Evolutionary conservation across 2,113 vertebrate species (phyloP), one percentile per base, ranked within the genome.

Genomic region (Eulacestoma nigropectus): DNA sequence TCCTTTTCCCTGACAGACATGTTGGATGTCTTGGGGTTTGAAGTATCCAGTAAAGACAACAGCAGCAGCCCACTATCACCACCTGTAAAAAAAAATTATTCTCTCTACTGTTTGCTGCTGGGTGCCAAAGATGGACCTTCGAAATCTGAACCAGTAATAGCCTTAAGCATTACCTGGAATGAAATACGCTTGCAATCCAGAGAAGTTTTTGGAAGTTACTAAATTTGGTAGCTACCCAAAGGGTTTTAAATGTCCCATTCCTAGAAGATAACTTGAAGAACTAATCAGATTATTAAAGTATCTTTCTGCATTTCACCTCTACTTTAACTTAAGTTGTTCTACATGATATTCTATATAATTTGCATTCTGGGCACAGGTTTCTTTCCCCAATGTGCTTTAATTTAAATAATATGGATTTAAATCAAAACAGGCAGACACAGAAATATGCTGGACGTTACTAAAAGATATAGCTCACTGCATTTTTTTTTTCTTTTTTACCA

Each of bases 401-500:
- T 39, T 79, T 65, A 46, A 89, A 63, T 4, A 65, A 55, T 11
- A 79, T 6, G 42, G 23, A 55, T 70, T 91, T 69, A 83, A 82
- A 87, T 67, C 11, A 84, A 73, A 91, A 49, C 30, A 91, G 74
- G 67, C 29, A 88, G 60, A 85, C 56, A 68, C 55, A 90, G 70
- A 87, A 81, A 86, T 32, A 68, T 1, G 21, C 19, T 81, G 42
- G 29, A 33, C 16, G 5, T 52, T 55, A 87, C 52, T 68, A 46
- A 55, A 89, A 88, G 91, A 97, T 27, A 92, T 4, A 89, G 55
- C 26, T 57, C 37, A 90, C 29, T 3, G 7, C 76, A 37, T n/a
- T 39, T 32, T 88, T 79, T 74, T 74, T 78, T 83, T 37, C 19
- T 74, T 91, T 94, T 94, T 91, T 77, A 92, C 87, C 88, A 95